Conservation (phyloP, 2,888 invertebrate genomes). For the Monopis laevigella region DNA sequence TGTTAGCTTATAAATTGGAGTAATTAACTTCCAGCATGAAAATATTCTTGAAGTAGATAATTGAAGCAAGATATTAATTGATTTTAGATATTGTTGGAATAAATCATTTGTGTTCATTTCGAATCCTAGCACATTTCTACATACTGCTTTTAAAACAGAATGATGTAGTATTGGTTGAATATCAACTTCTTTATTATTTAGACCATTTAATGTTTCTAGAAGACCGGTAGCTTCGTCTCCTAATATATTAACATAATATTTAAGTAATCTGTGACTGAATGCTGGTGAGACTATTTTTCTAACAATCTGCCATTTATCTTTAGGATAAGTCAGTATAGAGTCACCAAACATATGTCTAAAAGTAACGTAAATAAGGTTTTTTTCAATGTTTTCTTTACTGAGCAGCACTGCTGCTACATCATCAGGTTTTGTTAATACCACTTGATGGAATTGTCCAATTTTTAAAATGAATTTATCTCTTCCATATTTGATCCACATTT, state of each 20-base stretch:
- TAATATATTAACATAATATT: neutral
- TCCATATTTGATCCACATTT: neutral
- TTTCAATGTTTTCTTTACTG: neutral
- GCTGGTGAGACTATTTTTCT: neutral
- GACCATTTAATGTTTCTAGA: neutral
- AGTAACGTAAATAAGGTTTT: neutral
- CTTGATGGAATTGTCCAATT: neutral
- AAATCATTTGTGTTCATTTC: neutral
- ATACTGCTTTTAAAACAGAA: neutral
- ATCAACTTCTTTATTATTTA: neutral
- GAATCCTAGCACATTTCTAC: neutral
- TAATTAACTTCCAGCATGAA: neutral
- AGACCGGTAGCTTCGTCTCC: neutral
- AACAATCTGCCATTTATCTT: neutral
- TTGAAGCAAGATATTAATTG: neutral
- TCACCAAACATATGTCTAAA: neutral
- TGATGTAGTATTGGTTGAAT: neutral
- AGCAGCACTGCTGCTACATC: neutral
- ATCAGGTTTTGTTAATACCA: neutral
- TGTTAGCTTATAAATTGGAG: neutral
- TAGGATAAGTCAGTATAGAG: neutral
- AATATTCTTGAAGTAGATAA: neutral
- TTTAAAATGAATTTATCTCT: neutral
- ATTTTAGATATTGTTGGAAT: neutral
- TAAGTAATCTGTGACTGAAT: neutral